A percentile compares a stretch with the other conserved stretches of the same genome.
Evolutionary conservation across 2,113 vertebrate genomes (phyloP).

Genomic region (Poeciliopsis occidentalis): DNA sequence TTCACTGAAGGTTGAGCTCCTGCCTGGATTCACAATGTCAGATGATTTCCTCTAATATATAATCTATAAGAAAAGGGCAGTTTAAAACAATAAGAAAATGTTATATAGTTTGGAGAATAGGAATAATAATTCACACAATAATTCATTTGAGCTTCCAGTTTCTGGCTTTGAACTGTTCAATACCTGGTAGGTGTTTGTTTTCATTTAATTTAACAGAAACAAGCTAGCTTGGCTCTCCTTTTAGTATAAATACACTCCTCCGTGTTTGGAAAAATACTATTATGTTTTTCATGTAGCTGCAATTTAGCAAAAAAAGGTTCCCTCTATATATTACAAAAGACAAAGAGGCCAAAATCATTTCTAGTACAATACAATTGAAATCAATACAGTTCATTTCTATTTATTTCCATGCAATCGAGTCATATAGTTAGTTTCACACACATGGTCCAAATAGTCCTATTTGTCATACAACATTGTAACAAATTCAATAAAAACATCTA

Average conservation of each 20-base stretch:
- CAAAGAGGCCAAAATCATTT: no score
- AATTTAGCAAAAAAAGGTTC: no score
- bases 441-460: no score
- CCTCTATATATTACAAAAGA: no score
- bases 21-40: background rate
- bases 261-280: no score
- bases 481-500: background rate
- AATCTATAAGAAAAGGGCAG: background rate
- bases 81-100: conserved; percentile 1
- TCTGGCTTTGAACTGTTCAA: background rate
- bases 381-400: no score
- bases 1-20: background rate
- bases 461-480: no score
- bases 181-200: background rate
- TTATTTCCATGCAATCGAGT: no score
- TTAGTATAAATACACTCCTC: no score
- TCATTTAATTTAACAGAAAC: background rate
- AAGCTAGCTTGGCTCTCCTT: background rate
- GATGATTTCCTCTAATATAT: background rate
- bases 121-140: background rate
- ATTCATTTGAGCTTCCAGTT: background rate
- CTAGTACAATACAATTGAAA: no score
- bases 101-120: background rate
- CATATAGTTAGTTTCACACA: no score
- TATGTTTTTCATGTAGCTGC: no score